Percentiles rank a stretch among this genome's conserved stretches.
phyloP scores from a whole-genome alignment of 2,797 vertebrate genomes.

The Sarcoramphus papa region DNA sequence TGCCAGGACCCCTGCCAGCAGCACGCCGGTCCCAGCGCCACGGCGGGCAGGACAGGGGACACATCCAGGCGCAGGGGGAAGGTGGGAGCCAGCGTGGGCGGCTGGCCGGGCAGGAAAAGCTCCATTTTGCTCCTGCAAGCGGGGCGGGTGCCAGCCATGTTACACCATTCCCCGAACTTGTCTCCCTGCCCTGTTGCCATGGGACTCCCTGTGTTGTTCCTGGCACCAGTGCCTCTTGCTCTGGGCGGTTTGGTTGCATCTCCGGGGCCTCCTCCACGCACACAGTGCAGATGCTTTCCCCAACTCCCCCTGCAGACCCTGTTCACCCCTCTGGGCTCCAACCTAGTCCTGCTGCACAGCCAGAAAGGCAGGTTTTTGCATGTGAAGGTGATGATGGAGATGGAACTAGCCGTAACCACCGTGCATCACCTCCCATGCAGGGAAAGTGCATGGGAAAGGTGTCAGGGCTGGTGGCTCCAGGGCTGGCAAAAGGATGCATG shows the following conservation, averaged over 20 bases:
- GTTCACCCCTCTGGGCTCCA: not conserved
- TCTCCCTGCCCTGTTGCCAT: not conserved
- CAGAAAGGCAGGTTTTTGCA: no score
- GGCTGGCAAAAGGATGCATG: not conserved
- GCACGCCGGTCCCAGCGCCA: rapidly evolving
- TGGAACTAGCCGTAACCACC: not conserved
- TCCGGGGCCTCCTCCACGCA: not conserved
- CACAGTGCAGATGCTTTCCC: rapidly evolving
- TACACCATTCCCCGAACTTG: not conserved
- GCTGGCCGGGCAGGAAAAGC: not conserved
- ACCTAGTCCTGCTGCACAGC: not conserved
- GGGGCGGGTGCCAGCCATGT: rapidly evolving
- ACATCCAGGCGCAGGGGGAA: not conserved
- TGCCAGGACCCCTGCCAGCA: not conserved
- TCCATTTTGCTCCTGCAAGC: not conserved
- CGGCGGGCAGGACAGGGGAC: not conserved
- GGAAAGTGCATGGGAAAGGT: not conserved
- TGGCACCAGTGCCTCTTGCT: not conserved
- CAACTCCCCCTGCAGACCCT: not conserved
- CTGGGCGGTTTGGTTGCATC: rapidly evolving
- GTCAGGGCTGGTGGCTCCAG: not conserved
- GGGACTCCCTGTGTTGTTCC: not conserved
- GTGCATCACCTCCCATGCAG: not conserved
- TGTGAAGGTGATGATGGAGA: not conserved
- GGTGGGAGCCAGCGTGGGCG: not conserved